phyloP scores from a whole-genome alignment of 1,140 invertebrate genomes.

The Hylyphantes graminicola region DNA sequence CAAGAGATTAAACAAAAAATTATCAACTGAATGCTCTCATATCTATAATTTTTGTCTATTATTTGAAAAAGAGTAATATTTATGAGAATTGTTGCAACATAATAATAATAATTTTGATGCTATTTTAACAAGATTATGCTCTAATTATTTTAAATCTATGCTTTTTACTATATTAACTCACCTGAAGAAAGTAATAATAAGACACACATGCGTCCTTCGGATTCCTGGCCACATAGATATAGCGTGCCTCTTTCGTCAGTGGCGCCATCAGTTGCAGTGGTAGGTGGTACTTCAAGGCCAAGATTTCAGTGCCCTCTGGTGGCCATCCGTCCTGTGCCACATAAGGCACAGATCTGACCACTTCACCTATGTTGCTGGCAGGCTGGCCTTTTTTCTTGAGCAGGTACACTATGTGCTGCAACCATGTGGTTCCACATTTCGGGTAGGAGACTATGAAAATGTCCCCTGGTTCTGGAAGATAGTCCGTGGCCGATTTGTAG shows the following conservation, averaged over 20 bases:
- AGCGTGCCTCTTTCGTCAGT: slow-evolving; percentile 68
- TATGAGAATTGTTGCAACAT: too few species aligned
- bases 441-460: slow-evolving; percentile 62
- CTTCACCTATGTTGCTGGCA: not conserved
- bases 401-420: slow-evolving; percentile 54
- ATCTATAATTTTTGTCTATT: too few species aligned
- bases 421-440: slow-evolving; percentile 63
- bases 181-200: slow-evolving; percentile 80
- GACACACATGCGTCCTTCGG: slow-evolving; percentile 88
- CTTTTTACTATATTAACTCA: not conserved
- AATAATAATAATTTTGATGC: too few species aligned
- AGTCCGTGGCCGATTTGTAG: slow-evolving; percentile 15
- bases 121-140: too few species aligned
- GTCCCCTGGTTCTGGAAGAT: slow-evolving; percentile 16
- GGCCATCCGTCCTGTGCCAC: slow-evolving; percentile 40
- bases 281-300: slow-evolving; percentile 77
- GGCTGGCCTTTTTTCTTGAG: slow-evolving; percentile 1
- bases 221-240: slow-evolving; percentile 81
- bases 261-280: slow-evolving; percentile 77
- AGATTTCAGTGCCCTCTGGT: not conserved
- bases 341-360: slow-evolving; percentile 14
- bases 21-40: too few species aligned
- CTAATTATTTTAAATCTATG: not conserved
- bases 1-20: too few species aligned
- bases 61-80: too few species aligned